A percentile compares a stretch with the other conserved stretches of the same genome.
Conservation (phyloP, 2,797 vertebrate genomes). For the Gymnoscopelus microlampas region DNA sequence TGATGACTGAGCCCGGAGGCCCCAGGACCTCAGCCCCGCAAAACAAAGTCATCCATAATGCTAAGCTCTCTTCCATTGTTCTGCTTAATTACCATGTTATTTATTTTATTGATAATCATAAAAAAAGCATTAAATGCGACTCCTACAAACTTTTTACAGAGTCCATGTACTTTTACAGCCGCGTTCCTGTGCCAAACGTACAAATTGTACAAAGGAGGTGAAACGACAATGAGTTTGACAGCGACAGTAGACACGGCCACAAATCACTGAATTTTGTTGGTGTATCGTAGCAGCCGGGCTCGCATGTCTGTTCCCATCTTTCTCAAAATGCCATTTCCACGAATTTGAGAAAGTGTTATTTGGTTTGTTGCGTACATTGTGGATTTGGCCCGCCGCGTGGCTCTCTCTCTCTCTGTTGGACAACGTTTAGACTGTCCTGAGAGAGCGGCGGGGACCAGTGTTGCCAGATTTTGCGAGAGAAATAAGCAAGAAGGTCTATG, state of each 20-base stretch:
- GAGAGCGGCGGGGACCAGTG: slow-evolving; percentile 59
- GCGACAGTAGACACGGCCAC: slow-evolving; percentile 21
- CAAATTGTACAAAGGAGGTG: slow-evolving; percentile 7
- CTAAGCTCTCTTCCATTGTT: slow-evolving; percentile 14
- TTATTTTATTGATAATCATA: slow-evolving; percentile 37
- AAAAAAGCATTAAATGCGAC: slow-evolving; percentile 17
- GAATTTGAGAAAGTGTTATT: slow-evolving; percentile 66
- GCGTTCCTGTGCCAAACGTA: neutral
- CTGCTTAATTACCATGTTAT: slow-evolving; percentile 26
- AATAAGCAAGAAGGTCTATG: too few relatives aligned
- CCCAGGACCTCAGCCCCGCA: slow-evolving; percentile 47
- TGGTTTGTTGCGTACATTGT: slow-evolving; percentile 61
- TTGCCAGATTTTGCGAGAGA: too few relatives aligned
- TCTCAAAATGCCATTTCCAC: slow-evolving; percentile 58
- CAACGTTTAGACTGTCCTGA: slow-evolving; percentile 53
- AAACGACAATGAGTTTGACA: slow-evolving; percentile 33
- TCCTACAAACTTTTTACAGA: neutral
- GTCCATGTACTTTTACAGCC: neutral
- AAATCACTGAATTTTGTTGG: slow-evolving; percentile 46
- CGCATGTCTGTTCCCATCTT: slow-evolving; percentile 51
- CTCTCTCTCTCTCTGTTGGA: slow-evolving; percentile 41
- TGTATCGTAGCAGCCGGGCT: slow-evolving; percentile 33
- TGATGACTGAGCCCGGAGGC: slow-evolving; percentile 47
- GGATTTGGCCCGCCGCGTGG: slow-evolving; percentile 58
- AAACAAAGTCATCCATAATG: slow-evolving; percentile 49